Conservation (phyloP, 2,888 invertebrate species). For the Linyphia triangularis region DNA sequence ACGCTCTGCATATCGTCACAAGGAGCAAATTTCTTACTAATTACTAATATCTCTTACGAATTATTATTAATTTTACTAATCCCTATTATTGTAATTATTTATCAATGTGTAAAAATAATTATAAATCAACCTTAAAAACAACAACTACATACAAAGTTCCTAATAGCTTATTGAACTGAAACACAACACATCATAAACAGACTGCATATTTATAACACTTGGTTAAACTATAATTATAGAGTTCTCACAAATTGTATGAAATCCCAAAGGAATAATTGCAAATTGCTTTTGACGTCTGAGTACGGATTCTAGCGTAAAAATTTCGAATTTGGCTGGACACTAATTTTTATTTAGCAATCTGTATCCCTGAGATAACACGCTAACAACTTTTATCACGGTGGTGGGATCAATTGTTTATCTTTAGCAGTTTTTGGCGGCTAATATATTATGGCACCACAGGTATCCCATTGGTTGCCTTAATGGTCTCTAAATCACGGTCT, state of each 20-base stretch:
- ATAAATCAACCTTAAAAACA: too few relatives aligned
- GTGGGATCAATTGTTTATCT: conserved; percentile 59
- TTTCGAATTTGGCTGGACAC: conserved; percentile 33
- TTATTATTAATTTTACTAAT: too few relatives aligned
- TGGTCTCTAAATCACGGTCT: conserved; percentile 57
- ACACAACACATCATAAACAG: conserved; percentile 19
- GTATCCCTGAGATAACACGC: conserved; percentile 50
- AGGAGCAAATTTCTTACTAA: too few relatives aligned
- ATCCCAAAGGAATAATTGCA: conserved; percentile 55
- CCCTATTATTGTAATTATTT: too few relatives aligned
- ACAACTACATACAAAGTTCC: too few relatives aligned
- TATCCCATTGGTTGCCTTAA: conserved; percentile 54
- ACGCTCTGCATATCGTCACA: too few relatives aligned
- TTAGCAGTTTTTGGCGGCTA: conserved; percentile 55
- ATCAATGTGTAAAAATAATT: too few relatives aligned
- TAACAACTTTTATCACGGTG: conserved; percentile 53
- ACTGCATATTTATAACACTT: conserved; percentile 18
- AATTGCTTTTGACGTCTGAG: conserved; percentile 15
- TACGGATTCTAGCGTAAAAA: conserved; percentile 3
- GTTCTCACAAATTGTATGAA: conserved; percentile 11
- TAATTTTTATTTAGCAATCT: conserved; percentile 67
- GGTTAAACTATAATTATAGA: background rate
- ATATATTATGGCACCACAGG: conserved; percentile 59
- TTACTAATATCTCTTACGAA: too few relatives aligned
- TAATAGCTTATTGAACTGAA: background rate